A percentile compares a stretch with the other conserved stretches of the same genome.
Conservation (phyloP, 2,797 vertebrate species). For the Notamacropus eugenii region DNA sequence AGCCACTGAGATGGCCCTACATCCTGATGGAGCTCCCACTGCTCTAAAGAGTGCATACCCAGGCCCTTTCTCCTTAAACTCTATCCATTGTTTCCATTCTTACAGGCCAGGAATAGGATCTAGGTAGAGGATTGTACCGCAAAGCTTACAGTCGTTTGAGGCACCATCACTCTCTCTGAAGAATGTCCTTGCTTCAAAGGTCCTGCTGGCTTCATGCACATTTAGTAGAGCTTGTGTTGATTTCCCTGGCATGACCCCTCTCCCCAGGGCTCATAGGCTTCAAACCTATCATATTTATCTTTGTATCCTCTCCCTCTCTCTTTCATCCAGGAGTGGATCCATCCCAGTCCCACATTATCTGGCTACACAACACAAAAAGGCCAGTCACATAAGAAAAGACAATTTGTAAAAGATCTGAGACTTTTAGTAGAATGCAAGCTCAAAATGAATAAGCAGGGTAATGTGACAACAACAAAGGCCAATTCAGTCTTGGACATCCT, state of each 20-base stretch:
- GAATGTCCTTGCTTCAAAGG: not conserved
- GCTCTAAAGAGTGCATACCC: not conserved
- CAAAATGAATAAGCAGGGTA: not conserved
- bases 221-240: not conserved
- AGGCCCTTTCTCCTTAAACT: not conserved
- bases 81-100: not conserved
- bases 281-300: not conserved
- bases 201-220: not conserved
- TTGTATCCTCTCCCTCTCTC: not conserved
- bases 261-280: not conserved
- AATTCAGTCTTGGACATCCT: not conserved
- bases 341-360: not conserved
- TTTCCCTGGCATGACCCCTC: not conserved
- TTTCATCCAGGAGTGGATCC: not conserved
- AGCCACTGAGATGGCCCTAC: not conserved
- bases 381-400: not conserved
- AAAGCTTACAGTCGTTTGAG: not conserved
- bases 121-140: not conserved
- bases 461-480: not conserved
- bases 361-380: not conserved
- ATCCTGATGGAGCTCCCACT: not conserved
- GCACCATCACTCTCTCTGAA: not conserved
- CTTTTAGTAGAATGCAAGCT: not conserved
- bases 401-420: not conserved
- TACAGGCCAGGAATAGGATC: not conserved